Evolutionary conservation across 2,888 invertebrate species (phyloP).

Genomic region (Caenorhabditis angaria): DNA sequence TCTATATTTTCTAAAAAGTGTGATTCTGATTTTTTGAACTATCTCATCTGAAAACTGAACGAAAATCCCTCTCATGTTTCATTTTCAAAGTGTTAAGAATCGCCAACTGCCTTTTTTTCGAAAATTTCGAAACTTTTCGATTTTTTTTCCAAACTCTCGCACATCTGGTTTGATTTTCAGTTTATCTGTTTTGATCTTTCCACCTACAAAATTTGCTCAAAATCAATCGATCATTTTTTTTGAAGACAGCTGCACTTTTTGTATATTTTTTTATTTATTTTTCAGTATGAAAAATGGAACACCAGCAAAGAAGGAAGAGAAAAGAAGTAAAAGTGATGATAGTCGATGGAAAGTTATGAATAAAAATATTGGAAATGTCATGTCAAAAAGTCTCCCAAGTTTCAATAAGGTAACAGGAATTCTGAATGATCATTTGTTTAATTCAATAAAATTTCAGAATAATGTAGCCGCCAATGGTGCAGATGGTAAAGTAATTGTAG

Average conservation of each 20-base stretch:
- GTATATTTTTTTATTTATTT: neutral
- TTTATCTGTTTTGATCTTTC: neutral
- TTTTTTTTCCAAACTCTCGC: neutral
- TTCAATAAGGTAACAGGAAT: slow-evolving; percentile 39
- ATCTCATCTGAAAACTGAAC: too few relatives aligned
- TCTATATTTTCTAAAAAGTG: too few relatives aligned
- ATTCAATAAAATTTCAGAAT: neutral
- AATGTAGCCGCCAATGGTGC: slow-evolving; percentile 11
- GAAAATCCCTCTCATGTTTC: too few relatives aligned
- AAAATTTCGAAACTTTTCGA: neutral
- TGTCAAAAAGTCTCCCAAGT: slow-evolving; percentile 57
- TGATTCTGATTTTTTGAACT: too few relatives aligned
- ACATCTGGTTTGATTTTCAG: neutral
- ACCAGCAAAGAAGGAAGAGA: slow-evolving; percentile 34
- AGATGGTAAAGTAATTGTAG: slow-evolving; percentile 34
- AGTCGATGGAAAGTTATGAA: slow-evolving; percentile 52
- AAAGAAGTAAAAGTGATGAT: slow-evolving; percentile 53
- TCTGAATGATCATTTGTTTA: neutral
- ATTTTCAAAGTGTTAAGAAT: too few relatives aligned
- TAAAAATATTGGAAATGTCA: slow-evolving; percentile 46
- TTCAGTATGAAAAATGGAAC: slow-evolving; percentile 31
- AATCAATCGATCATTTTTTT: slow-evolving; percentile 2
- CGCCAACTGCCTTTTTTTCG: too few relatives aligned
- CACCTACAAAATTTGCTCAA: neutral
- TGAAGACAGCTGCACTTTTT: slow-evolving; percentile 1